A percentile compares a stretch with the other conserved stretches of the same genome.
These are phyloP conservation scores for Scaptomyza polygonia DNA, from an alignment of 2,888 invertebrate genomes.

Conservation along the genomic window DNA sequence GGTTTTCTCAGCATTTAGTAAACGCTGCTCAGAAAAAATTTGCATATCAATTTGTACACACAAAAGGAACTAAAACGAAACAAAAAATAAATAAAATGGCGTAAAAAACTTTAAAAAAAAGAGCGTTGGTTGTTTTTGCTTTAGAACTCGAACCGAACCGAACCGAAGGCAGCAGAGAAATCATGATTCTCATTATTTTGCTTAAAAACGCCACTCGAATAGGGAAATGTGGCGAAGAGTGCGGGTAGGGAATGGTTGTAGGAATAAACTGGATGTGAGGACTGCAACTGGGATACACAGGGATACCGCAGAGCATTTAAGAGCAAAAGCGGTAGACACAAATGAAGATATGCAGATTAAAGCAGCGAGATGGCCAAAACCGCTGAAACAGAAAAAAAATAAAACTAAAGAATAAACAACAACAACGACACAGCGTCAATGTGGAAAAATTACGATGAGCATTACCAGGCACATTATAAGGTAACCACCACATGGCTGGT, in stretches of 20 bases:
- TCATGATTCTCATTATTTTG: slow-evolving; percentile 82
- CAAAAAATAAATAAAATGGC: slow-evolving; percentile 56
- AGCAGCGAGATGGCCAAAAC: slow-evolving; percentile 72
- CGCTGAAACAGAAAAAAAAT: slow-evolving; percentile 37
- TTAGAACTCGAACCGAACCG: slow-evolving; percentile 49
- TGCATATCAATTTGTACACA: slow-evolving; percentile 80
- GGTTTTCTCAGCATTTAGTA: slow-evolving; percentile 32
- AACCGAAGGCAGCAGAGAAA: slow-evolving; percentile 68
- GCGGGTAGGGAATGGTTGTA: not conserved
- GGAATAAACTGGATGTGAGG: slow-evolving; percentile 24
- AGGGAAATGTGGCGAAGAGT: slow-evolving; percentile 5
- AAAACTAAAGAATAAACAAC: slow-evolving; percentile 26
- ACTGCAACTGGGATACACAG: slow-evolving; percentile 16
- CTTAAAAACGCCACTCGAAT: slow-evolving; percentile 65
- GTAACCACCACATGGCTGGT: slow-evolving; percentile 48
- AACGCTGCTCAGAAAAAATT: slow-evolving; percentile 69
- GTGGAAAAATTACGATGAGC: slow-evolving; percentile 84
- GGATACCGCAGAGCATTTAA: slow-evolving; percentile 66
- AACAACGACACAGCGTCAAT: slow-evolving; percentile 66
- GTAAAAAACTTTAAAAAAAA: slow-evolving; percentile 67
- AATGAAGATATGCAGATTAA: slow-evolving; percentile 84
- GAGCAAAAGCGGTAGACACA: slow-evolving; percentile 67
- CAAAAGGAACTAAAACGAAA: slow-evolving; percentile 29
- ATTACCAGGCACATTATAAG: slow-evolving; percentile 83
- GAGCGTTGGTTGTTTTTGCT: slow-evolving; percentile 12